Conservation (phyloP, 2,113 vertebrate species). For the Vicugna pacos region DNA sequence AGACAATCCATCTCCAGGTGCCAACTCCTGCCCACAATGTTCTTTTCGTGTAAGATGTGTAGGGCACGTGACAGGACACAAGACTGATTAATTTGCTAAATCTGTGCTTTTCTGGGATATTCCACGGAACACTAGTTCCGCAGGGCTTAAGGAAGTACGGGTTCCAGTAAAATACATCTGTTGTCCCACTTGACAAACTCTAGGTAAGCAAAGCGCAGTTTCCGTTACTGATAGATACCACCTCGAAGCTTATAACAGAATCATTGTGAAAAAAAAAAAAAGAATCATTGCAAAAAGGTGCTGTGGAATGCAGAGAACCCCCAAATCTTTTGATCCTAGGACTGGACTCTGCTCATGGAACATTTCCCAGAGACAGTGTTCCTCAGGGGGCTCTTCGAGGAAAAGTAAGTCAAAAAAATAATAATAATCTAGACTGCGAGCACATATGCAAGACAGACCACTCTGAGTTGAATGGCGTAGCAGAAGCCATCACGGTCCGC, state of each 20-base stretch:
- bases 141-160: neutral
- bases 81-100: constrained; percentile 14
- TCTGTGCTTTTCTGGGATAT: neutral
- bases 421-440: neutral
- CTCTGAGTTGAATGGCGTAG: neutral
- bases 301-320: neutral
- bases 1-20: neutral
- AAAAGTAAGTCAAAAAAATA: neutral
- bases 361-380: neutral
- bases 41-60: neutral
- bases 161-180: neutral
- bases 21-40: neutral
- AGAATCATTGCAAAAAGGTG: neutral
- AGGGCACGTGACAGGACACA: neutral
- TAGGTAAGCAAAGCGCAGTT: neutral
- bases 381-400: neutral
- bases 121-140: neutral
- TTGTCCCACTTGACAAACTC: neutral
- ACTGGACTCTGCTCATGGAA: neutral
- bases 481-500: neutral
- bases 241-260: neutral
- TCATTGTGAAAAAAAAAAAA: too few relatives aligned
- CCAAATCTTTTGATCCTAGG: neutral
- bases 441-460: neutral
- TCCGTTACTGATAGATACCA: neutral